Base-by-base conservation (phyloP, 2,888 invertebrate species). In the Stenodema calcarata region DNA sequence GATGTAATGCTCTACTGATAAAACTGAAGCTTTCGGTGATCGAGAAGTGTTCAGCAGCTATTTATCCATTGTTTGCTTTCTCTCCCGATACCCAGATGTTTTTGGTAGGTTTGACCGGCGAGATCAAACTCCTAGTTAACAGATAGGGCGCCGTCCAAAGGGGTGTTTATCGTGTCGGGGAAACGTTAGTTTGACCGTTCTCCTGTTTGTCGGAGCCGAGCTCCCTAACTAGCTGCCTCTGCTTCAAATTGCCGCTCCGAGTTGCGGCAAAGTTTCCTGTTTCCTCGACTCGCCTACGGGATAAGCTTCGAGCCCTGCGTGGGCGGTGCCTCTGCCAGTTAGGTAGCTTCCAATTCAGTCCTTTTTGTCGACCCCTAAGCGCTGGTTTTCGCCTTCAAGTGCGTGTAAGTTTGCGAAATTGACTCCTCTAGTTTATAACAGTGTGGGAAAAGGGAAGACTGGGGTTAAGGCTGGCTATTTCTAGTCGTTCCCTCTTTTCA, bases 161-260 rank as follows among this genome's bases (percentile, higher is more conserved):
- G 73, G 73, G 73, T 73, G 73, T 73, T 73, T 73, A 73, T 73
- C 73, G 73, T 35, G 73, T 73, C 73, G 35, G 73, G 73, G 41
- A 73, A 35, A 73, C 73, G 73, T 73, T 73, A 73, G 73, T 73
- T 73, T 73, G 73, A 73, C 73, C 73, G 73, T 35, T 73, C 73
- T 73, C 41, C 73, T 73, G 73, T 73, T 73, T 73, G 73, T 35
- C 18, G 1, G 70, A 28, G 70, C 69, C 18, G 23, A 16, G 18
- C 18, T 28, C 73, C 73, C 62, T 62, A 73, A 73, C 73, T 73
- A 73, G 73, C 28, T 62, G 23, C 47, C 27, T 62, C 73, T 73
- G 16, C 35, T 16, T 73, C 41, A 35, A 73, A 73, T 41, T 73
- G 30, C 73, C 18, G 73, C 18, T 73, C 73, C 16, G 35, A 73